A percentile compares a stretch with the other conserved stretches of the same genome.
phyloP scores from a whole-genome alignment of 1,140 invertebrate species.

The Lanistes nyassanus region DNA sequence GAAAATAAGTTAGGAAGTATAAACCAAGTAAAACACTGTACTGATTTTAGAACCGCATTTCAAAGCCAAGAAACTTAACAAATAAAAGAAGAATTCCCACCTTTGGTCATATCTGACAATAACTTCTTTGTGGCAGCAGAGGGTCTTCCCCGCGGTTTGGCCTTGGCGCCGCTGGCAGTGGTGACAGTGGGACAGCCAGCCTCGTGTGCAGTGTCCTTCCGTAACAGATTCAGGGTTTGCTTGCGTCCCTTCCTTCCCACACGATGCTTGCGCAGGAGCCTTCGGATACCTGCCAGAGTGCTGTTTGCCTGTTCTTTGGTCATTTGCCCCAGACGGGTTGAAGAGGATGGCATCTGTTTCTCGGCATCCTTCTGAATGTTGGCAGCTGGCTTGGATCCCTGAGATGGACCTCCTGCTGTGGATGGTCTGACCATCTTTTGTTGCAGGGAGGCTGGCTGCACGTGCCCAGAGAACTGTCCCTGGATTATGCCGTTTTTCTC shows the following conservation, averaged over 20 bases:
- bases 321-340: not conserved
- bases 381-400: no score
- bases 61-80: no score
- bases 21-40: no score
- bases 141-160: not conserved
- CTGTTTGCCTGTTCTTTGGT: not conserved
- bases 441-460: not conserved
- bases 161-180: not conserved
- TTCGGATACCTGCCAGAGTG: not conserved
- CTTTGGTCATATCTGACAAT: no score
- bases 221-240: not conserved
- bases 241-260: not conserved
- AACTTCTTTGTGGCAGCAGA: no score
- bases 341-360: no score
- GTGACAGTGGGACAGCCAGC: not conserved
- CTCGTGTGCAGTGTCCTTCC: not conserved
- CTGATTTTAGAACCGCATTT: no score
- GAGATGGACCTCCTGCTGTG: no score
- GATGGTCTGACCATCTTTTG: not conserved
- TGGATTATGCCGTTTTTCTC: constrained; percentile 36
- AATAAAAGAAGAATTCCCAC: no score
- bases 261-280: not conserved
- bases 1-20: no score
- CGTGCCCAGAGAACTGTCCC: constrained; percentile 13
- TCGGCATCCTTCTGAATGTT: no score